These are phyloP conservation scores for Xanthorhoe designata DNA, from an alignment of 2,888 invertebrate species.

Conservation along the genomic window DNA sequence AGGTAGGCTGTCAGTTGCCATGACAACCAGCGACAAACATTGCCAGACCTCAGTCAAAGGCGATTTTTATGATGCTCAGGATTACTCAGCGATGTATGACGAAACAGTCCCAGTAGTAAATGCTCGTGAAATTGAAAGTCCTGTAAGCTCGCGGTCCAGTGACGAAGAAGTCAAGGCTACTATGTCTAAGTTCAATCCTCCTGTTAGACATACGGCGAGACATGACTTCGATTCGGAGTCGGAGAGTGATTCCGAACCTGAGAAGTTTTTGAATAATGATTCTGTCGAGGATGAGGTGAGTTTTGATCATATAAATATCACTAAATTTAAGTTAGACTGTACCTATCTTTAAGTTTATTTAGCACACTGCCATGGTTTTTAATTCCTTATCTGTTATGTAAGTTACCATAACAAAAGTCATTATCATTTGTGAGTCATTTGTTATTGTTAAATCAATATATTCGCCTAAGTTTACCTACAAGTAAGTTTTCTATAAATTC, in stretches of 20 bases:
- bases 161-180: constrained; percentile 66
- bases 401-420: neutral
- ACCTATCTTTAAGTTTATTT: neutral
- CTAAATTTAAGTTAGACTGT: neutral
- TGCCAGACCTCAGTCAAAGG: constrained; percentile 70
- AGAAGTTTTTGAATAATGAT: constrained; percentile 65
- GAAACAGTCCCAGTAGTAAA: constrained; percentile 85
- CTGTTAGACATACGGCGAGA: constrained; percentile 71
- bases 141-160: constrained; percentile 49
- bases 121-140: constrained; percentile 85
- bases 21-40: constrained; percentile 80
- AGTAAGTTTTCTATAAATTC: neutral
- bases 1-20: constrained; percentile 64
- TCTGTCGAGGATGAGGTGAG: constrained; percentile 70
- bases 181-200: constrained; percentile 80
- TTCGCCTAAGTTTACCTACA: neutral
- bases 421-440: neutral
- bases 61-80: constrained; percentile 47
- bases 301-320: constrained; percentile 1
- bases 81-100: constrained; percentile 82
- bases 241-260: constrained; percentile 70
- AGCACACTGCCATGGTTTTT: neutral
- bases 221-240: constrained; percentile 80
- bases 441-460: neutral
- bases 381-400: neutral